These are phyloP conservation scores for Sycophila sp. DNA, from an alignment of 1,140 invertebrate species.

Conservation along the genomic window DNA sequence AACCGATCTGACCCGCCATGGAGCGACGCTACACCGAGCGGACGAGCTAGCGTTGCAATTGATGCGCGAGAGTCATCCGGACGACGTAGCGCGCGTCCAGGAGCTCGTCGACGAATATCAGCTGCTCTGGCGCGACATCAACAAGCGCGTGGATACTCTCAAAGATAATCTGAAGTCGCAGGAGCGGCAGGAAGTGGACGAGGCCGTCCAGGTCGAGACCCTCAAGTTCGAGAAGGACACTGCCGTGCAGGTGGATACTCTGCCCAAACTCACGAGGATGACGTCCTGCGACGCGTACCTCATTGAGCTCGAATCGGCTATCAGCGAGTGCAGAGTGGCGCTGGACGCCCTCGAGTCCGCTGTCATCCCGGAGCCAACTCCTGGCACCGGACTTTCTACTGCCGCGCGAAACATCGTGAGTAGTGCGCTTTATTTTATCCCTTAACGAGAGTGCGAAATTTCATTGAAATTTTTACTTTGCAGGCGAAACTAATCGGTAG, in stretches of 20 bases:
- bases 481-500: conserved; percentile 75
- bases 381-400: conserved; percentile 66
- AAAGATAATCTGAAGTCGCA: conserved; percentile 66
- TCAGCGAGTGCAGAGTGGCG: conserved; percentile 71
- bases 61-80: conserved; percentile 68
- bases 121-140: conserved; percentile 72
- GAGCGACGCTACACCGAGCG: conserved; percentile 66
- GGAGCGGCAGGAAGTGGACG: conserved; percentile 66
- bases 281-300: conserved; percentile 83
- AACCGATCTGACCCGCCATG: conserved; percentile 68
- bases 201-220: conserved; percentile 77
- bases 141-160: conserved; percentile 65
- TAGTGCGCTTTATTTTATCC: conserved; percentile 35
- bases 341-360: conserved; percentile 69
- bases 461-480: no score
- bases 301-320: conserved; percentile 75
- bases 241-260: conserved; percentile 81
- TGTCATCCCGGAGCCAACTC: conserved; percentile 65
- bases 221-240: conserved; percentile 79
- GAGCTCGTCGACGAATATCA: conserved; percentile 77
- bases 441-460: no score
- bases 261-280: conserved; percentile 72
- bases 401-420: conserved; percentile 69
- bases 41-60: conserved; percentile 71
- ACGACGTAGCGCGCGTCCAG: conserved; percentile 70